Base-by-base conservation (phyloP, 23 tunicate species). In the Phallusia fumigata region DNA sequence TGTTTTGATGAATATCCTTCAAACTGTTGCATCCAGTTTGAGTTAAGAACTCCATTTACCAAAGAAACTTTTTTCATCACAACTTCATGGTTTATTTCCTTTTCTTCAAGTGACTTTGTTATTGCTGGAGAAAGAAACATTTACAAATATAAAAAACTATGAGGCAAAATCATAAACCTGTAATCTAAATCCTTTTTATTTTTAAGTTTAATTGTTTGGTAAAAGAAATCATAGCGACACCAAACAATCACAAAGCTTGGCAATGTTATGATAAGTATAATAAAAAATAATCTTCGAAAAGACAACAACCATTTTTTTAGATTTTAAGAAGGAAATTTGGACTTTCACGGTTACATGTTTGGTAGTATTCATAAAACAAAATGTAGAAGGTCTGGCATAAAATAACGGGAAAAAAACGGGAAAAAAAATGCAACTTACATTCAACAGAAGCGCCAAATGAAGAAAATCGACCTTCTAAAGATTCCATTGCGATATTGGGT, bases 401-500 rank as follows among this genome's bases (percentile, higher is more conserved):
- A n/a, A n/a, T n/a, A n/a, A n/a, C n/a, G n/a, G n/a, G n/a, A 13
- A 13, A 51, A 13, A 51, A 51, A 51, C 58, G 18, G 58, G 15
- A 13, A 51, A 51, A 51, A 51, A 15, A 51, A 15, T 15, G 18
- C 18, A 18, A 18, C 69, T 58, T 58, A 58, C 69, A 58, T 24
- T 58, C 69, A 58, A 58, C 69, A 16, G 69, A 58, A 3, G 69
- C 69, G 1, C 69, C 69, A 58, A 58, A 58, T 58, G 69, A 58
- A 6, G 69, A 58, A 58, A 58, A 58, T 3, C 28, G 11, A 6
- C 69, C 69, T 58, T 58, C 69, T 24, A 58, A 21, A 21, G 69
- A 58, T 24, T 58, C 69, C 69, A 58, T 58, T 13, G 3, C 13
- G 47, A 3, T 40, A 5, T 40, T 3, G 47, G n/a, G n/a, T n/a